Evolutionary conservation across 1,140 invertebrate species (phyloP).

Genomic region (Heliconius melpomene): DNA sequence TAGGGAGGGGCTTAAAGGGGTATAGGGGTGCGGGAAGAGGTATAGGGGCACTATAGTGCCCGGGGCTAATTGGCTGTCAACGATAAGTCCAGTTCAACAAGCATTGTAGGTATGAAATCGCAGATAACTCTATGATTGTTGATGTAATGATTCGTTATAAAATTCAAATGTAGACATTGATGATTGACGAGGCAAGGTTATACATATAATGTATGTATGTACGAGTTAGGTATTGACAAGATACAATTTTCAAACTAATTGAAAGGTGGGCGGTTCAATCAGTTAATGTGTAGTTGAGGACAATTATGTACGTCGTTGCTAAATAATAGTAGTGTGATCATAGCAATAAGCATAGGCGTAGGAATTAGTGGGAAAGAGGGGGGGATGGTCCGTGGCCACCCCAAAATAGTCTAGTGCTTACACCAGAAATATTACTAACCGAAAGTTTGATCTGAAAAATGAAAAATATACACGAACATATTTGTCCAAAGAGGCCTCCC

Average conservation of each 20-base stretch:
- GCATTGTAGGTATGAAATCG: conserved; percentile 39
- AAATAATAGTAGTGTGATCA: conserved; percentile 26
- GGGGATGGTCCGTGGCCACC: too few species aligned
- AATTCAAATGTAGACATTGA: neutral
- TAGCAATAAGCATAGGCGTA: too few species aligned
- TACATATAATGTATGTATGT: neutral
- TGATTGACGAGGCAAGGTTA: conserved; percentile 41
- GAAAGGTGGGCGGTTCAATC: conserved; percentile 38
- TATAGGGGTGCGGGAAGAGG: conserved; percentile 44
- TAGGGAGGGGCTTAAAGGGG: conserved; percentile 56
- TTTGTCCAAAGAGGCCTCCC: too few species aligned
- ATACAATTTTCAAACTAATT: conserved; percentile 33
- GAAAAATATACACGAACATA: too few species aligned
- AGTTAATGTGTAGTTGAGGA: conserved; percentile 28
- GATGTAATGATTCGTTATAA: conserved; percentile 1
- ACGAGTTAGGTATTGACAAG: conserved; percentile 18
- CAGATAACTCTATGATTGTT: conserved; percentile 11
- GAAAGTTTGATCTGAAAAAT: too few species aligned
- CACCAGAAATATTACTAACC: too few species aligned
- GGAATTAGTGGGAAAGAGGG: too few species aligned
- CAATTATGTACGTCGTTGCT: conserved; percentile 17
- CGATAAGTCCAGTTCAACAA: conserved; percentile 65
- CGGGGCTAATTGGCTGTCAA: conserved; percentile 76
- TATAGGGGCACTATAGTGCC: conserved; percentile 51
- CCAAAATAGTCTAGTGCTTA: too few species aligned